Base-by-base conservation (phyloP, 1,140 invertebrate species). In the Colletes gigas region DNA sequence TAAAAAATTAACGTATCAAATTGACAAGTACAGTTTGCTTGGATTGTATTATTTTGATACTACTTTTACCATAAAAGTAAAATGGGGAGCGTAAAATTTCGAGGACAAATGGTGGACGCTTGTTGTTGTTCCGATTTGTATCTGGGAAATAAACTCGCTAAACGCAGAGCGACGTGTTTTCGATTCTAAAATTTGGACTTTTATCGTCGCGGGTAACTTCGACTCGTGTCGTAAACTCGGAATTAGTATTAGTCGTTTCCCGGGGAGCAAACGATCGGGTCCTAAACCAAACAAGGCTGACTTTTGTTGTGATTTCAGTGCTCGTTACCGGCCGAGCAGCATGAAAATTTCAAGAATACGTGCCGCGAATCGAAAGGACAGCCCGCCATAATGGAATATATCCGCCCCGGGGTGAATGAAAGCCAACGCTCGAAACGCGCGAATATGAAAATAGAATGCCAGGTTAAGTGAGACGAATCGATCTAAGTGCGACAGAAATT, bases 271-370 rank as follows among this genome's bases (percentile, higher is more conserved):
- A 63, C 60, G 60, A 15, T 41, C 60, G 6, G 30, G 15, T 39
- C 15, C 14, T 17, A 63, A 8, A 39, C 30, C 0, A 6, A 8
- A 17, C n/a, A 44, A 67, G 17, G 6, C 39, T 8, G 60, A 55
- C 14, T 66, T 39, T 30, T 52, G 65, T 67, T 67, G 65, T 47
- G 65, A 44, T 67, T 67, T 52, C 9, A 7, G 65, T 47, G 41
- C 65, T 44, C 41, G 65, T 47, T 44, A 47, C 47, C 19, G 8
- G 9, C 5, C 65, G 17, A 4, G 65, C 6, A 17, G 65, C 65
- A 67, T 67, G 65, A 52, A 50, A 50, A 67, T 67, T 67, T 67
- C 17, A 67, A 9, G 44, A n/a, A 50, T 17, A 67, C 65, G 65
- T 67, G 65, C 65, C 6, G n/a, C 44, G 65, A 67, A 67, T 67